Percentiles rank a stretch among this genome's conserved stretches.
Conservation (phyloP, 2,113 vertebrate genomes). For the Balaeniceps rex region DNA sequence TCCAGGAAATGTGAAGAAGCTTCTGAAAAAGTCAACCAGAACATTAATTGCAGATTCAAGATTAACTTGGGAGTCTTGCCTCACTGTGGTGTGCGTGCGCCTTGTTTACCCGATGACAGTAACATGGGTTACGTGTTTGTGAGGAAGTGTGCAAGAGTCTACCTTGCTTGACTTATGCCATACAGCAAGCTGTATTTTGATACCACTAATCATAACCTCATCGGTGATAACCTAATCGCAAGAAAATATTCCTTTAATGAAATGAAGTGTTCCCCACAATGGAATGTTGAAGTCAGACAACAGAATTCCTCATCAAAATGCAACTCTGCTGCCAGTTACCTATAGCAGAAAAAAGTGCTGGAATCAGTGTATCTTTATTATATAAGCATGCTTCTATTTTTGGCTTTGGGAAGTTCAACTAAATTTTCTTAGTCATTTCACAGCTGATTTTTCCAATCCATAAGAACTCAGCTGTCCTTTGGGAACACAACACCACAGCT, state of each 20-base stretch:
- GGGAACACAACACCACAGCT: neutral
- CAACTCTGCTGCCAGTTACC: neutral
- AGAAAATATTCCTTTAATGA: neutral
- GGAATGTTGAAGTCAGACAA: neutral
- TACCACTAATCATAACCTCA: neutral
- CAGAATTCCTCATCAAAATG: neutral
- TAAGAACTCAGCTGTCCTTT: neutral
- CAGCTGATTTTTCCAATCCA: slow-evolving; percentile 1
- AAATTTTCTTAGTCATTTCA: neutral
- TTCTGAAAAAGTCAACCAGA: neutral
- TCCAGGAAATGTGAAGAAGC: neutral
- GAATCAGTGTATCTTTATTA: neutral
- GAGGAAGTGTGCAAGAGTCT: neutral
- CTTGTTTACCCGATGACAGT: neutral
- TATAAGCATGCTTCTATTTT: neutral
- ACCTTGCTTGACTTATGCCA: neutral
- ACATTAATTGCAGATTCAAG: neutral
- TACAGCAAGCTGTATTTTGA: neutral
- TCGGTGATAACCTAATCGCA: neutral
- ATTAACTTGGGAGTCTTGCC: neutral
- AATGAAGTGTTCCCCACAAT: neutral
- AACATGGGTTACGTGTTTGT: neutral
- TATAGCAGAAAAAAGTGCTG: neutral
- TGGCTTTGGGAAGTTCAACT: neutral
- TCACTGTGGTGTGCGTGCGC: neutral